Conservation (phyloP, 2,797 vertebrate genomes). For the Thunnus albacares region DNA sequence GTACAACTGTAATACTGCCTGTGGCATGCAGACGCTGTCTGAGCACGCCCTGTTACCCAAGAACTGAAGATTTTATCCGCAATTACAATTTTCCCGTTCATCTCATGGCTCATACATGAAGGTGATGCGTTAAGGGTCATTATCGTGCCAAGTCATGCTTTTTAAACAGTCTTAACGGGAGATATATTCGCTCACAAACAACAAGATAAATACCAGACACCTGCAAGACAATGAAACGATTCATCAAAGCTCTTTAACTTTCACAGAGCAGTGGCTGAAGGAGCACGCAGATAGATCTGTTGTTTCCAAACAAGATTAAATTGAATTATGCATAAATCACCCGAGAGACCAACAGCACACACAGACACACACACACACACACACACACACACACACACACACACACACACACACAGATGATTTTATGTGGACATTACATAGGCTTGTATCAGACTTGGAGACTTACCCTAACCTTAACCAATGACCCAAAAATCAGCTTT, state of each 20-base stretch:
- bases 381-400: too few species aligned
- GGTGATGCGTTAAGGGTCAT: conserved; percentile 4
- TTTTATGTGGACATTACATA: too few species aligned
- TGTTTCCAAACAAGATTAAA: conserved; percentile 50
- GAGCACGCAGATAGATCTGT: background rate
- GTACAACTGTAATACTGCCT: background rate
- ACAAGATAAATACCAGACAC: background rate
- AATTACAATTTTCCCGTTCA: conserved; percentile 15
- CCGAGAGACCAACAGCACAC: background rate
- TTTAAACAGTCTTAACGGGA: conserved; percentile 3
- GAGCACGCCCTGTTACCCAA: conserved; percentile 7
- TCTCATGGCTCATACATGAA: background rate
- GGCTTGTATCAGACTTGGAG: too few species aligned
- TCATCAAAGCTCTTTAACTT: conserved; percentile 11
- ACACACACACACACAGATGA: background rate
- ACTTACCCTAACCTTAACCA: too few species aligned
- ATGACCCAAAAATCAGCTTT: too few species aligned
- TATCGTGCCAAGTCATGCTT: background rate
- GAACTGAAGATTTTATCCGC: background rate
- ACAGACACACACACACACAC: too few species aligned
- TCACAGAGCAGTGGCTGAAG: background rate
- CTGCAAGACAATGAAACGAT: background rate
- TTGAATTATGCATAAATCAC: conserved; percentile 64
- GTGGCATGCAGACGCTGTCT: conserved; percentile 11
- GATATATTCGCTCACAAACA: conserved; percentile 12